A percentile compares a stretch with the other conserved stretches of the same genome.
phyloP scores from a whole-genome alignment of 2,888 invertebrate genomes.

The Augochlorella aurata region DNA sequence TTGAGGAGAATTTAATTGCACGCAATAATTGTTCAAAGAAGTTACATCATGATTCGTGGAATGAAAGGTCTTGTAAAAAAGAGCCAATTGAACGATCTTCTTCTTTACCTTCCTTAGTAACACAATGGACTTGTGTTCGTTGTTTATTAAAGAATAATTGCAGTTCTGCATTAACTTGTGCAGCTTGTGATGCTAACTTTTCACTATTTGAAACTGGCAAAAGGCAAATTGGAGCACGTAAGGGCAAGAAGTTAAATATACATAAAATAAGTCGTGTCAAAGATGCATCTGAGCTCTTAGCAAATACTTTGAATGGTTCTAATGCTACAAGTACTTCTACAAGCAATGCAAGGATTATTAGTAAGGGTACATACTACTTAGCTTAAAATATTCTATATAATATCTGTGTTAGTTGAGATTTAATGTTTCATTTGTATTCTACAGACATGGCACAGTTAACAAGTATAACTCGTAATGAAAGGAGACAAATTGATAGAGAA shows the following conservation, averaged over 20 bases:
- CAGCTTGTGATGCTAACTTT: slow-evolving; percentile 87
- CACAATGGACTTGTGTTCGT: slow-evolving; percentile 87
- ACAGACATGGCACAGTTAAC: slow-evolving; percentile 79
- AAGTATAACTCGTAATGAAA: slow-evolving; percentile 75
- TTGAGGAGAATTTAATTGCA: slow-evolving; percentile 47
- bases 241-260: slow-evolving; percentile 74
- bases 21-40: slow-evolving; percentile 62
- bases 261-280: slow-evolving; percentile 73
- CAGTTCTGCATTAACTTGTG: slow-evolving; percentile 86
- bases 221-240: slow-evolving; percentile 77
- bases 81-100: slow-evolving; percentile 72
- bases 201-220: slow-evolving; percentile 76
- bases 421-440: slow-evolving; percentile 16
- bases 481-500: slow-evolving; percentile 72
- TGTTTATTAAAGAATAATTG: slow-evolving; percentile 89
- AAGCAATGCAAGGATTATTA: slow-evolving; percentile 59
- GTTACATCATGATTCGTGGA: slow-evolving; percentile 76
- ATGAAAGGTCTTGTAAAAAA: slow-evolving; percentile 63
- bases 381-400: not conserved
- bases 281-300: slow-evolving; percentile 70
- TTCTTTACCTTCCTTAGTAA: slow-evolving; percentile 77
- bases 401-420: not conserved
- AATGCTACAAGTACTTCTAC: slow-evolving; percentile 66
- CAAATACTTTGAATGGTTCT: slow-evolving; percentile 72
- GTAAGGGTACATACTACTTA: slow-evolving; percentile 53